Evolutionary conservation across 2,888 invertebrate genomes (phyloP), one percentile per base, ranked within the genome.

Genomic region (Dioctria rufipes): DNA sequence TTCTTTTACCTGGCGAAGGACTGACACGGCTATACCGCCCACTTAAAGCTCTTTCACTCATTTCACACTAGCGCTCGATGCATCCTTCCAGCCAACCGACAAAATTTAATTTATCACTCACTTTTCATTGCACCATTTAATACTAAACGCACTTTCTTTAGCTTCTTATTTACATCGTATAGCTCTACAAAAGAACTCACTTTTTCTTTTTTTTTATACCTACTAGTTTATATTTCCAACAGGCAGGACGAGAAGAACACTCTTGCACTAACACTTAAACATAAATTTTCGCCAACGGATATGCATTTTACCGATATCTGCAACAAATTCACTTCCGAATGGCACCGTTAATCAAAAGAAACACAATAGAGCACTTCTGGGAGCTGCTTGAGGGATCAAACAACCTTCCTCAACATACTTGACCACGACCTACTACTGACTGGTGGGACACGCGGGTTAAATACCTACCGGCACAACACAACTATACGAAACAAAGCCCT

Each of bases 1-100:
- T 87, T 80, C 88, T 87, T 78, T 88, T 87, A 80, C 88, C 88
- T 81, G 88, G 88, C 80, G 88, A 87, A 51, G 89, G 89, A 83
- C 89, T 89, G 80, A 89, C 87, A 78, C 89, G 88, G 65, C 89
- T 86, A 84, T 88, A 86, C 46, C 89, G 88, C 60, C 87, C 88
- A 69, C 86, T 85, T 63, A 85, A 85, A 81, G 84, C 83, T 54
- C 85, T 85, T 85, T 87, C 87, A 83, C 85, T 86, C 87, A 86
- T 89, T 85, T 79, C 25, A 25, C 51, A 63, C 13, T n/a, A 9
- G 63, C 25, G 54, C 39, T 63, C 2, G 63, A 25, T 63, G 77
- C 77, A 77, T 77, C 63, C n/a, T 37, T 43, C 77, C 73, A 51
- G 77, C 63, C 60, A 60, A 25, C 77, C 63, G 49, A 46, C 49